A percentile compares a stretch with the other conserved stretches of the same genome.
Evolutionary conservation across 2,888 invertebrate species (phyloP).

Genomic region (Epinotia nisella): DNA sequence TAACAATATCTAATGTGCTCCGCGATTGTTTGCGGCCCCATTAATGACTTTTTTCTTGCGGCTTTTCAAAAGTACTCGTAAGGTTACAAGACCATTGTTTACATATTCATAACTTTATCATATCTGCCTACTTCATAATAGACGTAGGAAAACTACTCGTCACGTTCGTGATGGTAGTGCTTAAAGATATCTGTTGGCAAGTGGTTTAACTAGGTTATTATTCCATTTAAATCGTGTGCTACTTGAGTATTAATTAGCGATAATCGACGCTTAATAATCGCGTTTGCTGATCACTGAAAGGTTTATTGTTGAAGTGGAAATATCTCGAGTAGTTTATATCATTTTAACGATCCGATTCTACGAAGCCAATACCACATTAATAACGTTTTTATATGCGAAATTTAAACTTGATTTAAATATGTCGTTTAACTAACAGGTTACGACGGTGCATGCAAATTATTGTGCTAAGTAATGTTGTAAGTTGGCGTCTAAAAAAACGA

Average conservation of each 20-base stretch:
- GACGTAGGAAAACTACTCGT: slow-evolving; percentile 34
- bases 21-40: slow-evolving; percentile 72
- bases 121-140: slow-evolving; percentile 9
- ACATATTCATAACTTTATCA: slow-evolving; percentile 58
- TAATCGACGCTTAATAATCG: slow-evolving; percentile 75
- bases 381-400: slow-evolving; percentile 29
- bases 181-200: slow-evolving; percentile 63
- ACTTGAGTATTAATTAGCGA: slow-evolving; percentile 78
- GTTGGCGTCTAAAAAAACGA: neutral
- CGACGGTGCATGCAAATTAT: slow-evolving; percentile 1
- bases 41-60: slow-evolving; percentile 76
- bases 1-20: slow-evolving; percentile 84
- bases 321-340: slow-evolving; percentile 65
- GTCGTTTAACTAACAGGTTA: slow-evolving; percentile 28
- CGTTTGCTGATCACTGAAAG: slow-evolving; percentile 66
- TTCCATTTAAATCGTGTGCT: slow-evolving; percentile 73
- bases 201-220: slow-evolving; percentile 81
- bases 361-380: slow-evolving; percentile 25
- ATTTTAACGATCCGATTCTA: slow-evolving; percentile 45
- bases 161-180: slow-evolving; percentile 44
- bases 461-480: neutral
- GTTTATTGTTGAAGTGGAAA: slow-evolving; percentile 66
- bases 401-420: slow-evolving; percentile 20
- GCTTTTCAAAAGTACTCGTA: slow-evolving; percentile 68
- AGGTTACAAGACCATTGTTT: slow-evolving; percentile 69